phyloP scores from a whole-genome alignment of 2,113 vertebrate genomes.

The Mus pahari region DNA sequence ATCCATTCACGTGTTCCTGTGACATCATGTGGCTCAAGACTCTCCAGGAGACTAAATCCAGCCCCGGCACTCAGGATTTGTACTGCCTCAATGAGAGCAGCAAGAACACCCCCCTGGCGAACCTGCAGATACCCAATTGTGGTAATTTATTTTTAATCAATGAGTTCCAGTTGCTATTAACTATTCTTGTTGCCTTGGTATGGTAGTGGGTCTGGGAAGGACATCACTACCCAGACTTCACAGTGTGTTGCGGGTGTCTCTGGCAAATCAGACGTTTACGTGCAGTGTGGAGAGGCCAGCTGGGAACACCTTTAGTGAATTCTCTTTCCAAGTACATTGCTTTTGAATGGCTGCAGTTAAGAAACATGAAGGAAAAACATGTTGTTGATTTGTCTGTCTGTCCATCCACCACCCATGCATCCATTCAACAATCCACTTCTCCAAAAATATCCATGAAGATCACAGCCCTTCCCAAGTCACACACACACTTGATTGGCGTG shows the following conservation, averaged over 20 bases:
- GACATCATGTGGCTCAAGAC: slow-evolving; percentile 99
- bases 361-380: neutral
- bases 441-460: neutral
- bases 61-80: slow-evolving; percentile 90
- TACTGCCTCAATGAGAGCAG: slow-evolving; percentile 93
- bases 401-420: too few relatives aligned
- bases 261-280: neutral
- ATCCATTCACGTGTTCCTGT: slow-evolving; percentile 96
- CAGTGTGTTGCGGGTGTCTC: neutral
- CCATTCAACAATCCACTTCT: neutral
- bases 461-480: neutral
- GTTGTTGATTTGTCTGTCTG: neutral
- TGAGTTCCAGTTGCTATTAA: slow-evolving; percentile 64
- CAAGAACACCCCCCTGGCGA: slow-evolving; percentile 89
- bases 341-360: slow-evolving; percentile 23
- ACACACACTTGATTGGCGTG: neutral
- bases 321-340: slow-evolving; percentile 50
- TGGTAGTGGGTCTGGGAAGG: slow-evolving; percentile 28
- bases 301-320: neutral
- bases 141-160: slow-evolving; percentile 89
- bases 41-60: slow-evolving; percentile 91
- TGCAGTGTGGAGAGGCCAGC: neutral
- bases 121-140: slow-evolving; percentile 92
- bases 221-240: slow-evolving; percentile 32
- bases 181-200: slow-evolving; percentile 50